Conservation (phyloP, 64 coral and sea anemone genomes). For the Pocillopora damicornis region DNA sequence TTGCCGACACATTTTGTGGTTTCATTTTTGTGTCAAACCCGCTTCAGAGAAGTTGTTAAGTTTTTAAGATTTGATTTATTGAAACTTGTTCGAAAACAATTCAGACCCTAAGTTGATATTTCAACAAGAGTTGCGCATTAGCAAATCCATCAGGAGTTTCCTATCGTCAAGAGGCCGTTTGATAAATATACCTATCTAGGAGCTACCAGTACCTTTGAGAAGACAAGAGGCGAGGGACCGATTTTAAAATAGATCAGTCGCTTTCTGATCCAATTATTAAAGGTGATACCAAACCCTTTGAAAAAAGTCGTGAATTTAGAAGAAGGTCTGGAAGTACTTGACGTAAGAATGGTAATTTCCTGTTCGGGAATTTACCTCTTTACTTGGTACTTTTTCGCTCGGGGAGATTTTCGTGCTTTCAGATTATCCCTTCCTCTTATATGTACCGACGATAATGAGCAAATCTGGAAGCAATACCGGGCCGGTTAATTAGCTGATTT, state of each 20-base stretch:
- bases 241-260: too few species aligned
- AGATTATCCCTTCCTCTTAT: not conserved
- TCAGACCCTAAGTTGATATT: too few species aligned
- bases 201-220: too few species aligned
- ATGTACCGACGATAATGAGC: not conserved
- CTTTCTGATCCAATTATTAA: too few species aligned
- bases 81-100: too few species aligned
- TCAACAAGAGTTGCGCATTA: too few species aligned
- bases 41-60: not conserved
- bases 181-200: not conserved
- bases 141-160: too few species aligned
- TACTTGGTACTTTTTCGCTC: not conserved
- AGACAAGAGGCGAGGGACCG: too few species aligned
- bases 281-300: too few species aligned
- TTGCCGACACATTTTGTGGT: not conserved
- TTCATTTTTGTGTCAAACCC: not conserved
- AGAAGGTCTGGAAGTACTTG: not conserved
- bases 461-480: not conserved
- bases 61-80: not conserved
- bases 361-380: not conserved
- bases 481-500: conserved; percentile 23
- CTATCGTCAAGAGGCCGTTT: not conserved
- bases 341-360: not conserved
- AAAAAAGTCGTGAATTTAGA: not conserved
- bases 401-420: not conserved